These are phyloP conservation scores for Procambarus clarkii DNA, from an alignment of 1,140 invertebrate species.

Conservation along the genomic window DNA sequence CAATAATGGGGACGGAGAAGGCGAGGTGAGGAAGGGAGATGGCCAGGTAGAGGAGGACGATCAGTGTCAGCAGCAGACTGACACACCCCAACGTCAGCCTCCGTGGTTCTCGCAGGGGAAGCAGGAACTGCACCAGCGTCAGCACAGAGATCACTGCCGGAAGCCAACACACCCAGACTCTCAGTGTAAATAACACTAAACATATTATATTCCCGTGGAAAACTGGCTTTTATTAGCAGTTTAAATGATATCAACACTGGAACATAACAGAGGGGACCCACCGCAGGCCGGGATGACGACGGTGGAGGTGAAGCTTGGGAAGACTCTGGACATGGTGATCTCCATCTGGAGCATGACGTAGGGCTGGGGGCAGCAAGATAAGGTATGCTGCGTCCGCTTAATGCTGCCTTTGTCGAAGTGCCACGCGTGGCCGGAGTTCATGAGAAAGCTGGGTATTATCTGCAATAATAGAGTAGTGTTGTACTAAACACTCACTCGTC, in stretches of 20 bases:
- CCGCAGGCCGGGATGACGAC: conserved; percentile 17
- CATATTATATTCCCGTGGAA: too few relatives aligned
- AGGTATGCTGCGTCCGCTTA: too few relatives aligned
- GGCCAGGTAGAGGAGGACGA: conserved; percentile 55
- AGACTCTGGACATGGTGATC: background rate
- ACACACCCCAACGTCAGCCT: conserved; percentile 45
- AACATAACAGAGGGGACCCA: background rate
- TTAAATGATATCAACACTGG: background rate
- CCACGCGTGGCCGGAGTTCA: conserved; percentile 12
- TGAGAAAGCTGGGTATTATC: background rate
- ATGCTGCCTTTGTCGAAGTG: background rate
- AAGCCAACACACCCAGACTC: background rate
- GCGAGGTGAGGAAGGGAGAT: conserved; percentile 29
- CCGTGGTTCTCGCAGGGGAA: conserved; percentile 51
- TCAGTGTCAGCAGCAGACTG: conserved; percentile 15
- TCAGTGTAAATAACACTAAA: too few relatives aligned
- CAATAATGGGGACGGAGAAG: conserved; percentile 51
- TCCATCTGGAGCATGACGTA: background rate
- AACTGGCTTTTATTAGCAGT: too few relatives aligned
- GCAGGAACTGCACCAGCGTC: conserved; percentile 61
- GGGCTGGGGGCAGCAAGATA: background rate
- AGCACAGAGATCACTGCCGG: conserved; percentile 39
- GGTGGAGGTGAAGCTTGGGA: background rate
- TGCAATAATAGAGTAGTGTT: too few relatives aligned
- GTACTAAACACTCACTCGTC: too few relatives aligned